Percentiles rank a stretch among this genome's conserved stretches.
Conservation (phyloP, 2,113 vertebrate genomes). For the Albula goreensis region DNA sequence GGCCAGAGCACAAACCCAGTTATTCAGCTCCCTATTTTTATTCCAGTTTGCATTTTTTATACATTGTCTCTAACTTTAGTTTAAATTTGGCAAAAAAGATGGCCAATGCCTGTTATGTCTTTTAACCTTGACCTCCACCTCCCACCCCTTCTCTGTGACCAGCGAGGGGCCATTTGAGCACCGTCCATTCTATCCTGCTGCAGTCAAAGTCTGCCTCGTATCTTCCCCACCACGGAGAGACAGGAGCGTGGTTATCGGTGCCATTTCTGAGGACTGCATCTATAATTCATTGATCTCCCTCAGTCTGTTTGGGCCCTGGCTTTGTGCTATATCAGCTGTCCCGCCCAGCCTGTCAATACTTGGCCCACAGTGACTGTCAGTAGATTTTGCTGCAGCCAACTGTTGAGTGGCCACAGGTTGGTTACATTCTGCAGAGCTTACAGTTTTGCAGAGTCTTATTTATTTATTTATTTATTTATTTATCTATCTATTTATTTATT, state of each 20-base stretch:
- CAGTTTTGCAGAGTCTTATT: no score
- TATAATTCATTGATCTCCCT: slow-evolving; percentile 47
- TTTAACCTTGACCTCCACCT: no score
- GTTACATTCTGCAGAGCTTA: slow-evolving; percentile 28
- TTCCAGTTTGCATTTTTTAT: no score
- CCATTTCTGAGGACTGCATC: slow-evolving; percentile 48
- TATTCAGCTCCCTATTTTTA: no score
- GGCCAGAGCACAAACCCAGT: no score
- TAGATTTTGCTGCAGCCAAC: slow-evolving; percentile 53
- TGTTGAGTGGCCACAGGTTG: slow-evolving; percentile 54
- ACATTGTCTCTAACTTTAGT: no score
- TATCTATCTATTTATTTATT: no score
- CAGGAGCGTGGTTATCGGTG: slow-evolving; percentile 35
- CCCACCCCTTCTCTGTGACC: background rate
- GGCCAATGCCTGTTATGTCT: no score
- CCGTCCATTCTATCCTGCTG: background rate
- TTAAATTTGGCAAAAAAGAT: no score
- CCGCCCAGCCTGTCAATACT: slow-evolving; percentile 44
- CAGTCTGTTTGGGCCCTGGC: slow-evolving; percentile 43
- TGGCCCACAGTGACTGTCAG: slow-evolving; percentile 45
- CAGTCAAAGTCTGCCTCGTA: background rate
- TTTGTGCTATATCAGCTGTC: slow-evolving; percentile 53
- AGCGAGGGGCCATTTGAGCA: background rate
- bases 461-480: no score
- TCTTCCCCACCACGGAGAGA: slow-evolving; percentile 13